Base-by-base conservation (phyloP, 1,140 invertebrate genomes). In the Grapholita molesta region DNA sequence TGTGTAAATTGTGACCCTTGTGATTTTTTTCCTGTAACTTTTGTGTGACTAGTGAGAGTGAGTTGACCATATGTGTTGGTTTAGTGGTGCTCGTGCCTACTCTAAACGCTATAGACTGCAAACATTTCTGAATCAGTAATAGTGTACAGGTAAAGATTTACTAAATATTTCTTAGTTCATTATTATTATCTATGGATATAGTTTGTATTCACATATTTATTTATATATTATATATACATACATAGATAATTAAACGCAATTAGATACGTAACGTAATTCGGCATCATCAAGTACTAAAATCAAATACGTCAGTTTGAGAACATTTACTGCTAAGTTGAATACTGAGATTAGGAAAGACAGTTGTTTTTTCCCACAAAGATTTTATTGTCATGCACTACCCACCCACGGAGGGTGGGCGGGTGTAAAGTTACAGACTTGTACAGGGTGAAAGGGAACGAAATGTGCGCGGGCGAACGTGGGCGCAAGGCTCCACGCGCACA, bases 321-420 rank as follows among this genome's bases (percentile, higher is more conserved):
- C n/a, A n/a, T n/a, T n/a, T n/a, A n/a, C n/a, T 38, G n/a, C n/a
- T 38, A 38, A n/a, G n/a, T n/a, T 38, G 9, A 38, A 15, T 4
- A n/a, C 35, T 33, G 12, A 38, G 0, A 4, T n/a, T 38, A 38
- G 35, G n/a, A 48, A 9, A 9, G 21, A 48, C 21, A 18, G 8
- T 21, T 61, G 7, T 25, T 35, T 69, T 78, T 79, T 71, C 79
- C 76, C 75, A 81, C 70, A 78, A 75, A 75, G 74, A 70, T 72
- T 75, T 55, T 42, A 67, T 70, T 76, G 79, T 80, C 80, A 80
- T 78, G 73, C 77, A 75, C 75, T 72, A 64, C 70, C 80, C n/a
- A n/a, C n/a, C n/a, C n/a, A n/a, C n/a, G n/a, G 85, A 84, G 79
- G 86, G 86, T 73, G 83, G 82, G 68, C 68, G 83, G 76, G 79